Conservation (phyloP, 2,797 vertebrate species). For the Acanthurus leucopareius region DNA sequence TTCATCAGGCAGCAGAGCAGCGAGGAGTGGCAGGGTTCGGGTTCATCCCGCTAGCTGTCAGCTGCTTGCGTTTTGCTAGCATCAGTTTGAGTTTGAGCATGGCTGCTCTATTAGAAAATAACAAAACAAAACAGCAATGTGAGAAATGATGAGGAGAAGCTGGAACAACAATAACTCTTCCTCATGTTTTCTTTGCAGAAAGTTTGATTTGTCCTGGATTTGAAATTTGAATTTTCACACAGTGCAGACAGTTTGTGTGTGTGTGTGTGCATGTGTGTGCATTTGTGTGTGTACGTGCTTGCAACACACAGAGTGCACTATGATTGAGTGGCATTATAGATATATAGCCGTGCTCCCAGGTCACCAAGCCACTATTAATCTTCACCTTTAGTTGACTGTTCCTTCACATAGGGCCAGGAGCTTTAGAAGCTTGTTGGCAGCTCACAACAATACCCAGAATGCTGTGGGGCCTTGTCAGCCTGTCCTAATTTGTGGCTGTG, state of each 20-base stretch:
- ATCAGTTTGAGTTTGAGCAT: background rate
- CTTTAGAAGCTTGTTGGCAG: conserved; percentile 74
- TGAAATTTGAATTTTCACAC: background rate
- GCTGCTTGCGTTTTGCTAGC: conserved; percentile 12
- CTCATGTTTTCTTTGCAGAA: background rate
- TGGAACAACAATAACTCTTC: background rate
- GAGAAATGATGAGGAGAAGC: background rate
- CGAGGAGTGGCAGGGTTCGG: conserved; percentile 49
- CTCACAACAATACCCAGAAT: conserved; percentile 80
- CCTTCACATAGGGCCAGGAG: conserved; percentile 69
- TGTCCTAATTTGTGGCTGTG: conserved; percentile 83
- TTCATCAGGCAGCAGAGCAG: conserved; percentile 72
- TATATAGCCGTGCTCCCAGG: conserved; percentile 72
- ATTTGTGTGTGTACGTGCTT: conserved; percentile 16
- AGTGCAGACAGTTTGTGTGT: background rate
- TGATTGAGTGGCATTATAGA: conserved; percentile 55
- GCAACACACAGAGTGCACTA: conserved; percentile 6
- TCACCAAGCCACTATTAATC: conserved; percentile 80
- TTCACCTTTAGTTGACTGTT: conserved; percentile 74
- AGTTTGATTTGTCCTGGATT: background rate
- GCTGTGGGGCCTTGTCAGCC: conserved; percentile 77
- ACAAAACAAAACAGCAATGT: background rate
- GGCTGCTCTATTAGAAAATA: background rate
- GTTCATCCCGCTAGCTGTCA: conserved; percentile 32
- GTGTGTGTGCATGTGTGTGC: conserved; percentile 12